These are phyloP conservation scores for Drosophila equinoxialis DNA, from an alignment of 1,140 invertebrate genomes.

Conservation along the genomic window DNA sequence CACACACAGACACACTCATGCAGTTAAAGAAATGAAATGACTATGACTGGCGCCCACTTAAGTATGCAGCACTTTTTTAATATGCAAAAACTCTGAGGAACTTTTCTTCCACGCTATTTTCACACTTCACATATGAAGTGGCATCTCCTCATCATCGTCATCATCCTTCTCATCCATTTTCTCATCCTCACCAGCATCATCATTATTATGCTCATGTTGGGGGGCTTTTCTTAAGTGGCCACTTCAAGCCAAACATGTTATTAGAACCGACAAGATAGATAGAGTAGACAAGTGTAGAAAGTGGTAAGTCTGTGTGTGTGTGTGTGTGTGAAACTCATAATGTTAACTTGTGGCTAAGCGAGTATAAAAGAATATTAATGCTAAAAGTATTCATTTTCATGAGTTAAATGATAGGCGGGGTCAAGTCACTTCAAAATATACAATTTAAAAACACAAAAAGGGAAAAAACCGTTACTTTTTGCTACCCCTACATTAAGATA, in stretches of 20 bases:
- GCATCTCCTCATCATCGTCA: slow-evolving; percentile 23
- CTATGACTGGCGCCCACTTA: slow-evolving; percentile 31
- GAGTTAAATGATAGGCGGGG: slow-evolving; percentile 24
- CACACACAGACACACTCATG: slow-evolving; percentile 3
- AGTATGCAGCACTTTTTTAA: slow-evolving; percentile 61
- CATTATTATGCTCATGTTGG: not conserved
- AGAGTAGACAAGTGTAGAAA: slow-evolving; percentile 12
- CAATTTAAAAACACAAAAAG: slow-evolving; percentile 24
- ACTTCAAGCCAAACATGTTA: slow-evolving; percentile 61
- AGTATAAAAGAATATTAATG: slow-evolving; percentile 30
- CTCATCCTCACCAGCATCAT: slow-evolving; percentile 20
- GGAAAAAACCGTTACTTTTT: slow-evolving; percentile 36
- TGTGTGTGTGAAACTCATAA: slow-evolving; percentile 55
- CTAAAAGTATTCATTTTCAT: slow-evolving; percentile 24
- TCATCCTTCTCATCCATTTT: slow-evolving; percentile 31
- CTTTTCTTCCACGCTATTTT: slow-evolving; percentile 41
- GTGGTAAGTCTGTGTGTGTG: slow-evolving; percentile 1
- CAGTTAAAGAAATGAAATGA: slow-evolving; percentile 10
- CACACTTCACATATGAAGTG: slow-evolving; percentile 54
- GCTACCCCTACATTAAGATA: slow-evolving; percentile 11
- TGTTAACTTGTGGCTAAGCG: slow-evolving; percentile 47
- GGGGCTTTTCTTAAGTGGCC: slow-evolving; percentile 58
- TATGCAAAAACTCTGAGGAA: slow-evolving; percentile 35
- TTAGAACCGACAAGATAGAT: slow-evolving; percentile 39
- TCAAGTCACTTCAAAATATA: slow-evolving; percentile 1